phyloP scores from a whole-genome alignment of 92 coral and sea anemone genomes.

The Porites evermanni region DNA sequence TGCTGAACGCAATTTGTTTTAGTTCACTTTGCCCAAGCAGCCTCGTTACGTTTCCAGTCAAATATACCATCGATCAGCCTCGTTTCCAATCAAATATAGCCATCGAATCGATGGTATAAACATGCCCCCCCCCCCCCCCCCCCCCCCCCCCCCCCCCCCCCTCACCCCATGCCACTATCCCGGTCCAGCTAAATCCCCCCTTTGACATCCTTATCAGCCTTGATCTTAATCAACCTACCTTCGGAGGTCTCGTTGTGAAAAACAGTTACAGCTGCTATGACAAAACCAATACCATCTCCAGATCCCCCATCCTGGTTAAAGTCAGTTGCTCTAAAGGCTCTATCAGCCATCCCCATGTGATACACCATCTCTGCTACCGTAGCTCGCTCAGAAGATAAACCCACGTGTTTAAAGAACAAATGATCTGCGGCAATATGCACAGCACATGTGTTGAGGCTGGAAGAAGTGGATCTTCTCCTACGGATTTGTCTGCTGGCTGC shows the following conservation, averaged over 20 bases:
- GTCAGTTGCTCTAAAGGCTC: conserved; percentile 83
- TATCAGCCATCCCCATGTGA: conserved; percentile 81
- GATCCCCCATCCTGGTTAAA: conserved; percentile 86
- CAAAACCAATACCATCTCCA: conserved; percentile 88
- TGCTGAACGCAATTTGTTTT: no score
- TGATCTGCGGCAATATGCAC: conserved; percentile 92
- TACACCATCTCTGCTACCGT: conserved; percentile 89
- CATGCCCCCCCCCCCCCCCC: no score
- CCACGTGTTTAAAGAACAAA: conserved; percentile 72
- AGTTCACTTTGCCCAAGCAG: no score
- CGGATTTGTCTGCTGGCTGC: conserved; percentile 4
- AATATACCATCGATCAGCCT: no score
- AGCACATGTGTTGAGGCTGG: conserved; percentile 65
- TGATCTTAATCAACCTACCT: conserved; percentile 52
- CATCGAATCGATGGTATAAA: no score
- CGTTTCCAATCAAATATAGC: no score
- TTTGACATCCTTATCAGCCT: not conserved
- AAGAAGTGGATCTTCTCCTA: not conserved
- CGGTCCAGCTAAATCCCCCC: no score
- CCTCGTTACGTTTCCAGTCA: no score
- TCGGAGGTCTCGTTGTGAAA: conserved; percentile 71
- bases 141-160: no score
- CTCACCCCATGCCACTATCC: no score
- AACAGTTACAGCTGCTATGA: conserved; percentile 80
- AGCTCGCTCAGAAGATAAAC: conserved; percentile 63